phyloP scores from a whole-genome alignment of 2,113 vertebrate genomes.

The Pygoscelis antarcticus region DNA sequence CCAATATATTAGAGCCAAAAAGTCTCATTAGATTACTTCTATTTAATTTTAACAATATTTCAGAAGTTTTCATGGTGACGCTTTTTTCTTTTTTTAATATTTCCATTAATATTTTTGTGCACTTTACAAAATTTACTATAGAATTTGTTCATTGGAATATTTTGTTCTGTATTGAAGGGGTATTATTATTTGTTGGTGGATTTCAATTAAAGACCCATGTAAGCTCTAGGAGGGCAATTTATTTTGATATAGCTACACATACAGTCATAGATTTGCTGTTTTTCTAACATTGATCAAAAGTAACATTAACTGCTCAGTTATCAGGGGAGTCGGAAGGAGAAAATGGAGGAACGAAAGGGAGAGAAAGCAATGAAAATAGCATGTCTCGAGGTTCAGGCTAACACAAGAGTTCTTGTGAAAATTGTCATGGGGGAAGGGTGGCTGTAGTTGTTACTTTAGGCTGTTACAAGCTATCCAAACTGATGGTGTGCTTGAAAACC shows the following conservation, averaged over 20 bases:
- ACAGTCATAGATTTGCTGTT: neutral
- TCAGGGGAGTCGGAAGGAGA: neutral
- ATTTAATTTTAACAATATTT: conserved; percentile 56
- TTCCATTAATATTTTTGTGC: conserved; percentile 72
- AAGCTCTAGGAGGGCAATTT: conserved; percentile 14
- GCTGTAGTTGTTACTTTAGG: neutral
- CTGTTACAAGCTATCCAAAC: neutral
- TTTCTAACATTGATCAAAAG: neutral
- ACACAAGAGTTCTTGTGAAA: neutral
- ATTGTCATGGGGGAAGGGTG: neutral
- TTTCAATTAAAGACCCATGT: conserved; percentile 34
- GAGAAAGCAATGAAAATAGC: neutral
- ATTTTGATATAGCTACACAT: neutral
- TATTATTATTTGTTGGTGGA: neutral
- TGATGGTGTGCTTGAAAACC: neutral
- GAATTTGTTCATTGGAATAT: neutral
- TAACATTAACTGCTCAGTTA: neutral
- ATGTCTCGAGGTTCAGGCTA: neutral
- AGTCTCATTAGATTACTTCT: conserved; percentile 48
- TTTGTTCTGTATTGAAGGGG: neutral
- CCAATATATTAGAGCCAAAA: conserved; percentile 73
- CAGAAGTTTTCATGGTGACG: conserved; percentile 37
- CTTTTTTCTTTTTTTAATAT: neutral
- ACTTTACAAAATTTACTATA: conserved; percentile 74
- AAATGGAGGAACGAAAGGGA: neutral